Conservation (phyloP, 1,140 invertebrate genomes). For the Geopemphigus sp. region DNA sequence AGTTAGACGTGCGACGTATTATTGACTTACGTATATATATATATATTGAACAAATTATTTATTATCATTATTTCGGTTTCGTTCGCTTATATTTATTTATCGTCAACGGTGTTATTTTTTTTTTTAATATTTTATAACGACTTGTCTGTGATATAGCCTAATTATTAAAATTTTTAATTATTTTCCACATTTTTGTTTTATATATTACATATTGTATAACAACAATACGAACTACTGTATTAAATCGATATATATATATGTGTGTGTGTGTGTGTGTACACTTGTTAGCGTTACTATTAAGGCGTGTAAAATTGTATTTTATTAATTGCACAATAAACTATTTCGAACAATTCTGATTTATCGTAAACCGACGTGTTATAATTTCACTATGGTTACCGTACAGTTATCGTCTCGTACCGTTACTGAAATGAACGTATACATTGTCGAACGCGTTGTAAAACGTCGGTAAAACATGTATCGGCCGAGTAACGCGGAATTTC, state of each 20-base stretch:
- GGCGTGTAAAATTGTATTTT: slow-evolving; percentile 33
- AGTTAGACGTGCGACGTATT: too few species aligned
- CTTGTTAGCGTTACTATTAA: slow-evolving; percentile 27
- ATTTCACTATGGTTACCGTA: too few species aligned
- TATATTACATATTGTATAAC: background rate
- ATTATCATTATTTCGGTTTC: background rate
- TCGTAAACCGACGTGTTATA: too few species aligned
- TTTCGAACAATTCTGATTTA: slow-evolving; percentile 11
- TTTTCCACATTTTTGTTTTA: slow-evolving; percentile 5
- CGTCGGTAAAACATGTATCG: too few species aligned
- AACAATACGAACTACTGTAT: background rate
- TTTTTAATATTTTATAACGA: slow-evolving; percentile 15
- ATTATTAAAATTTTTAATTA: slow-evolving; percentile 4
- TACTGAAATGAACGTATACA: too few species aligned
- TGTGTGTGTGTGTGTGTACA: too few species aligned
- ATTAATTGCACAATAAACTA: slow-evolving; percentile 37
- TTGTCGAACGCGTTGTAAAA: too few species aligned
- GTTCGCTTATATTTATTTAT: background rate
- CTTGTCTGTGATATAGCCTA: slow-evolving; percentile 34
- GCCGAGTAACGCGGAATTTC: too few species aligned
- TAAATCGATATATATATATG: too few species aligned
- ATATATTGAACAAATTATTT: slow-evolving; percentile 11
- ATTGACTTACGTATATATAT: too few species aligned
- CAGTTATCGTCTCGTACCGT: too few species aligned
- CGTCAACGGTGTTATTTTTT: slow-evolving; percentile 8